Conservation (phyloP, 2,113 vertebrate species). For the Rhinopithecus roxellana region DNA sequence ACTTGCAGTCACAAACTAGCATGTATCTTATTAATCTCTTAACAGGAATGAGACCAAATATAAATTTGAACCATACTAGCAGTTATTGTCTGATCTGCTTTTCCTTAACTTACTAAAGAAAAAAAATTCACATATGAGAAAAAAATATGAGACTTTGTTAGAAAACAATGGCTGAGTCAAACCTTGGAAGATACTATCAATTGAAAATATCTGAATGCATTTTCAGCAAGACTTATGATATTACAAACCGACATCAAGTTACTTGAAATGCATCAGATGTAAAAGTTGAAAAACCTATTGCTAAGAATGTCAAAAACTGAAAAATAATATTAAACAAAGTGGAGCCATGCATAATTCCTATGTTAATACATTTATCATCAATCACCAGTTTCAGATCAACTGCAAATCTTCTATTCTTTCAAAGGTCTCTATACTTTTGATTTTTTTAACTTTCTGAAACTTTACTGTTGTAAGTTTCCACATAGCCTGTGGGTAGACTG, state of each 20-base stretch:
- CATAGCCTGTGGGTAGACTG: neutral
- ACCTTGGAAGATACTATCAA: conserved; percentile 7
- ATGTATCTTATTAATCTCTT: conserved; percentile 29
- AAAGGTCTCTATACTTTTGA: neutral
- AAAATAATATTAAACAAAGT: conserved; percentile 39
- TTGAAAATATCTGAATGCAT: neutral
- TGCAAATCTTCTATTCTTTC: neutral
- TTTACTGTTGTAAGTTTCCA: neutral
- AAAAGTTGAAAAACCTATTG: conserved; percentile 22
- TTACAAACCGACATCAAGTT: conserved; percentile 42
- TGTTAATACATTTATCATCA: conserved; percentile 9
- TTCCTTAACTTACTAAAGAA: conserved; percentile 8
- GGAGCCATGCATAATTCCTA: neutral
- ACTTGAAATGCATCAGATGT: conserved; percentile 37
- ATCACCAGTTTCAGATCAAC: neutral
- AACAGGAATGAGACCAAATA: conserved; percentile 28
- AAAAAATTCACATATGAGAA: neutral
- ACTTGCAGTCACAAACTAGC: neutral
- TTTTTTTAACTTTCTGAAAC: neutral
- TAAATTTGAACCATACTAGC: neutral
- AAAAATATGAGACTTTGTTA: conserved; percentile 12
- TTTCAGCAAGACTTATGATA: conserved; percentile 37
- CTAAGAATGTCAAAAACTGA: conserved; percentile 10
- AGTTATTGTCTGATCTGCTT: conserved; percentile 13
- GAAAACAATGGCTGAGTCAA: conserved; percentile 23